Conservation (phyloP, 2,113 vertebrate genomes). For the Oreochromis niloticus region DNA sequence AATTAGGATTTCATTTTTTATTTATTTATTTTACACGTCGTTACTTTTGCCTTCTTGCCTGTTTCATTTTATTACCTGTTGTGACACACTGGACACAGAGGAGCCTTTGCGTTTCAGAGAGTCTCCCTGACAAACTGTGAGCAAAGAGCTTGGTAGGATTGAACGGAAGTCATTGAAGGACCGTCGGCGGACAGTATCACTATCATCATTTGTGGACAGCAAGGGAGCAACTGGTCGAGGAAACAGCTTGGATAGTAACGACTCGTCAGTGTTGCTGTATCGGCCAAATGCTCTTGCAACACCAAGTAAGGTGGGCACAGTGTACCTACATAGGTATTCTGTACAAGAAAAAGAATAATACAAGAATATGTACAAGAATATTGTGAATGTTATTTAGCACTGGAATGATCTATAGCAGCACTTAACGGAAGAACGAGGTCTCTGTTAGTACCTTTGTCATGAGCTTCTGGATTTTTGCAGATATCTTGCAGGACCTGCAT, state of each 20-base stretch:
- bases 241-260: constrained; percentile 91
- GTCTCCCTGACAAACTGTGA: constrained; percentile 87
- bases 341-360: background rate
- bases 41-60: background rate
- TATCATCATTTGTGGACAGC: constrained; percentile 70
- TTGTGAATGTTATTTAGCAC: background rate
- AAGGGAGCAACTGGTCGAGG: constrained; percentile 77
- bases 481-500: constrained; percentile 87
- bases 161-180: constrained; percentile 98
- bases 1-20: background rate
- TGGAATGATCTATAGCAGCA: background rate
- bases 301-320: constrained; percentile 87
- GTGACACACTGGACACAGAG: constrained; percentile 82
- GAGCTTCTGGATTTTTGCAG: constrained; percentile 83
- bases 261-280: constrained; percentile 90
- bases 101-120: constrained; percentile 81
- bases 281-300: constrained; percentile 90
- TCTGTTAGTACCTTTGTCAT: constrained; percentile 84
- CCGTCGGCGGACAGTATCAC: constrained; percentile 79
- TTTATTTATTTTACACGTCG: background rate
- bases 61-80: constrained; percentile 67
- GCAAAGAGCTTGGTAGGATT: constrained; percentile 90
- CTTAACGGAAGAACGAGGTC: background rate
- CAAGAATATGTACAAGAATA: background rate
- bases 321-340: constrained; percentile 91